Evolutionary conservation across 2,888 invertebrate genomes (phyloP).

Genomic region (Lasioglossum villosulum): DNA sequence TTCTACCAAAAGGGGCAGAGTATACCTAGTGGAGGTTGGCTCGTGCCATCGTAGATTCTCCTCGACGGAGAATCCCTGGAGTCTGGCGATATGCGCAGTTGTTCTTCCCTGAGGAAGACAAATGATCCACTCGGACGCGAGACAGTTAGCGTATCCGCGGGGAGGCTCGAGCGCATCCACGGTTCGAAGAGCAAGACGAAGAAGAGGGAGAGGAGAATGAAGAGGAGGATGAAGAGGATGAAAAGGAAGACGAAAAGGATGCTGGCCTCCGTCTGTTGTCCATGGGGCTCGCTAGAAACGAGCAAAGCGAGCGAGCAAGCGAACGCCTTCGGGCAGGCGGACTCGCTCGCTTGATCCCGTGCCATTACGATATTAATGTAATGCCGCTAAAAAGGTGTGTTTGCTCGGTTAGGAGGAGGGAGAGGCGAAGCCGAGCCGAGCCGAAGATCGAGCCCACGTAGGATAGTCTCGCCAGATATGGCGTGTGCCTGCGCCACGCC

Average conservation of each 20-base stretch:
- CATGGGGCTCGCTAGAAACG: constrained; percentile 20
- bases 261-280: constrained; percentile 8
- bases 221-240: constrained; percentile 33
- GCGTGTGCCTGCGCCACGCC: constrained; percentile 78
- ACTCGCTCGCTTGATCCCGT: constrained; percentile 66
- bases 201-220: constrained; percentile 41
- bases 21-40: not conserved
- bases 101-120: constrained; percentile 75
- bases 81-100: constrained; percentile 67
- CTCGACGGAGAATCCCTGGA: constrained; percentile 67
- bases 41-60: constrained; percentile 16
- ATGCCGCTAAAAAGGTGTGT: constrained; percentile 83
- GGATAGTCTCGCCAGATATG: constrained; percentile 83
- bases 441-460: constrained; percentile 81
- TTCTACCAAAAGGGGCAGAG: not conserved
- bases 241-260: constrained; percentile 4
- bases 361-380: constrained; percentile 83
- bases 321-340: constrained; percentile 58
- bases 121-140: constrained; percentile 73
- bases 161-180: constrained; percentile 62
- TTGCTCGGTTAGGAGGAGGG: constrained; percentile 76
- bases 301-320: constrained; percentile 19
- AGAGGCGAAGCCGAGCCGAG: constrained; percentile 73
- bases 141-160: constrained; percentile 73
- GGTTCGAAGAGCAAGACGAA: constrained; percentile 46